Evolutionary conservation across 1,140 invertebrate genomes (phyloP).

Genomic region (Drosophila santomea): DNA sequence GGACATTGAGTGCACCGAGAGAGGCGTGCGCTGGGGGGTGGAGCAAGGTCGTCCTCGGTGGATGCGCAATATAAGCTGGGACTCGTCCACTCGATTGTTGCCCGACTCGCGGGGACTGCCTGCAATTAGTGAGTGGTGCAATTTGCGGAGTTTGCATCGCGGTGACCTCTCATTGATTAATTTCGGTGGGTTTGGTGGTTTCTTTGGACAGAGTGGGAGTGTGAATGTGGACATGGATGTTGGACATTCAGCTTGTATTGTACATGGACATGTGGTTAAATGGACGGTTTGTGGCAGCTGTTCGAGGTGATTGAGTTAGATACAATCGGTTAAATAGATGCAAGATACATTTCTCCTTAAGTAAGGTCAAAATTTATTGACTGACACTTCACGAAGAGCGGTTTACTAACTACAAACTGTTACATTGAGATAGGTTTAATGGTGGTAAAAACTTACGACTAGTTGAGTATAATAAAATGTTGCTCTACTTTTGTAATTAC

Average conservation of each 20-base stretch:
- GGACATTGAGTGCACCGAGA: slow-evolving; percentile 81
- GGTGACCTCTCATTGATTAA: slow-evolving; percentile 19
- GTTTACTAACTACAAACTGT: slow-evolving; percentile 68
- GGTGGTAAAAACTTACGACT: slow-evolving; percentile 53
- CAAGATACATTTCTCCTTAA: slow-evolving; percentile 20
- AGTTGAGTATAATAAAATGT: slow-evolving; percentile 34
- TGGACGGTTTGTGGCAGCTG: slow-evolving; percentile 39
- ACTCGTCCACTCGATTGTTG: slow-evolving; percentile 92
- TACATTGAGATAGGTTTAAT: slow-evolving; percentile 58
- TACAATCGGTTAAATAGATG: slow-evolving; percentile 46
- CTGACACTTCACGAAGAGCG: slow-evolving; percentile 46
- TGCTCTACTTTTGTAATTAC: slow-evolving; percentile 42
- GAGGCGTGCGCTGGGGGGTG: slow-evolving; percentile 73
- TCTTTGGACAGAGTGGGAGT: slow-evolving; percentile 9
- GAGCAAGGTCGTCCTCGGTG: slow-evolving; percentile 89
- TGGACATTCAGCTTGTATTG: slow-evolving; percentile 65
- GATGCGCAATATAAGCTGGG: slow-evolving; percentile 95
- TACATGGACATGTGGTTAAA: slow-evolving; percentile 64
- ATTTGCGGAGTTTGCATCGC: slow-evolving; percentile 39
- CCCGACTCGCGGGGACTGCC: slow-evolving; percentile 77
- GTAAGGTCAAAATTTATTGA: slow-evolving; percentile 14
- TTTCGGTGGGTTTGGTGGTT: slow-evolving; percentile 27
- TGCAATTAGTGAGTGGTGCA: slow-evolving; percentile 71
- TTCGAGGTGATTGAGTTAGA: slow-evolving; percentile 42
- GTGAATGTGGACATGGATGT: slow-evolving; percentile 29